Percentiles rank a stretch among this genome's conserved stretches.
These are phyloP conservation scores for Loriculus beryllinus DNA, from an alignment of 2,797 vertebrate genomes.

Conservation along the genomic window DNA sequence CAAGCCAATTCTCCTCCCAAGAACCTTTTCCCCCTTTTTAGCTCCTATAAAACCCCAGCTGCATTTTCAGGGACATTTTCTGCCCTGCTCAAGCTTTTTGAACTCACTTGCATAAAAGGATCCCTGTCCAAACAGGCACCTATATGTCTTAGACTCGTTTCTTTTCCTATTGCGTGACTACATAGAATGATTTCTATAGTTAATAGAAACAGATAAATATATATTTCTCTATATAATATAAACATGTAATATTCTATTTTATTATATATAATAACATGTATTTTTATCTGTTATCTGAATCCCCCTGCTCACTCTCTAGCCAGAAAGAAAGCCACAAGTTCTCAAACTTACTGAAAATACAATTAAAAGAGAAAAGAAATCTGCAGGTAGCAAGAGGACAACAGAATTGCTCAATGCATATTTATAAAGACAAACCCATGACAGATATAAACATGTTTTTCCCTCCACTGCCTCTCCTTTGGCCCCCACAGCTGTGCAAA, in stretches of 20 bases:
- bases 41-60: background rate
- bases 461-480: background rate
- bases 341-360: background rate
- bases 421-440: conserved; percentile 5
- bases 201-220: background rate
- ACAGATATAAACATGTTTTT: background rate
- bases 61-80: background rate
- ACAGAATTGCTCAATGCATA: background rate
- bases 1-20: background rate
- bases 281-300: background rate
- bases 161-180: background rate
- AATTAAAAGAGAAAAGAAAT: background rate
- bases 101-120: background rate
- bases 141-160: background rate
- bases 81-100: background rate
- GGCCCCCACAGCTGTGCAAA: background rate
- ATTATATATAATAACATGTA: background rate
- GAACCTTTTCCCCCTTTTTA: background rate
- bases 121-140: background rate
- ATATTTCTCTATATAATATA: background rate
- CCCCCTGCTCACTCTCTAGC: background rate
- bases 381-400: background rate
- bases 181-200: background rate
- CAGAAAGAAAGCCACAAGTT: background rate
- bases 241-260: background rate